A percentile compares a stretch with the other conserved stretches of the same genome.
phyloP scores from a whole-genome alignment of 2,797 vertebrate genomes.

The Myiotriccus ornatus region DNA sequence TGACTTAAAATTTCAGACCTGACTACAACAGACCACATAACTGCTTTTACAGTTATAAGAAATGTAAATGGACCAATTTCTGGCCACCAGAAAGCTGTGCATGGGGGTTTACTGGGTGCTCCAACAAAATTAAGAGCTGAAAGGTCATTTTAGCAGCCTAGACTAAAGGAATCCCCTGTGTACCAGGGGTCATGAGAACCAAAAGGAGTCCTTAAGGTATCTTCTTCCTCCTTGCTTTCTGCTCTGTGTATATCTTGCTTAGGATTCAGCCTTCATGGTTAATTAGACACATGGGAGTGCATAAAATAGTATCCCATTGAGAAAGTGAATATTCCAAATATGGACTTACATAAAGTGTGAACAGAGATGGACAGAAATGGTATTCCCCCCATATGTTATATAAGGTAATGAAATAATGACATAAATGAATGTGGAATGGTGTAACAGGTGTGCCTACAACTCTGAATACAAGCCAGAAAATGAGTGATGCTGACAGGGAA shows the following conservation, averaged over 20 bases:
- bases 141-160: neutral
- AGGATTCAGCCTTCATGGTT: neutral
- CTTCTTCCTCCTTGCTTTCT: neutral
- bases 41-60: neutral
- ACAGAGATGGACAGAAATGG: neutral
- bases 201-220: neutral
- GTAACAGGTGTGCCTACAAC: neutral
- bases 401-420: neutral
- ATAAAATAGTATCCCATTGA: neutral
- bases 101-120: neutral
- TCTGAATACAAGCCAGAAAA: neutral
- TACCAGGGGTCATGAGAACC: neutral
- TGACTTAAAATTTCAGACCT: neutral
- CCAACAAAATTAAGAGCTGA: neutral
- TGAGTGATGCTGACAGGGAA: neutral
- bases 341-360: neutral
- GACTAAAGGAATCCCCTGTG: neutral
- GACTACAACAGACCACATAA: neutral
- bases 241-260: neutral
- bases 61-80: neutral
- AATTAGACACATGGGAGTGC: neutral
- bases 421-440: neutral
- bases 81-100: neutral
- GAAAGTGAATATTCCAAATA: neutral
- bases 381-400: neutral